Conservation (phyloP, 2,797 vertebrate genomes). For the Mallotus villosus region DNA sequence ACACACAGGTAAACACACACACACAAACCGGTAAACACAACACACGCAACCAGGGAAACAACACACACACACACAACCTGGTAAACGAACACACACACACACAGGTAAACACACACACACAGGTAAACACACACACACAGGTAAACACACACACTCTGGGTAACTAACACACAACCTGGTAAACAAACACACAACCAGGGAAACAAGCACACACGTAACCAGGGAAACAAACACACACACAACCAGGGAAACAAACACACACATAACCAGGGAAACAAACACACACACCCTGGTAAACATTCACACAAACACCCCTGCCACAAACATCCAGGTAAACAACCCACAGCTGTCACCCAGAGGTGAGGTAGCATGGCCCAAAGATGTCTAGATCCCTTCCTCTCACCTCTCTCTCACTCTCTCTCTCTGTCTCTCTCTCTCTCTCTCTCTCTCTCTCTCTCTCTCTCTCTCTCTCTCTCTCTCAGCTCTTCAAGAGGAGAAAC, state of each 20-base stretch:
- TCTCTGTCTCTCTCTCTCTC: constrained; percentile 10
- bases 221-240: background rate
- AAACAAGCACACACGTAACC: background rate
- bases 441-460: too few species aligned
- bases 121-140: background rate
- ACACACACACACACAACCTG: background rate
- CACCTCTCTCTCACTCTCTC: background rate
- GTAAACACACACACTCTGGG: background rate
- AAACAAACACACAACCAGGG: constrained; percentile 73
- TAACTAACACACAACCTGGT: too few species aligned
- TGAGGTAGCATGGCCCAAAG: too few species aligned
- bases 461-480: constrained; percentile 10
- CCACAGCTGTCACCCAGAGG: too few species aligned
- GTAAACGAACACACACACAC: too few species aligned
- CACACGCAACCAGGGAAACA: too few species aligned
- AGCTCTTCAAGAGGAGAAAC: constrained; percentile 98
- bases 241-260: too few species aligned
- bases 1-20: background rate
- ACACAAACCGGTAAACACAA: background rate
- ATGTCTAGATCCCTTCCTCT: background rate
- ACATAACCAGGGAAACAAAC: too few species aligned
- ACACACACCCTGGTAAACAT: too few species aligned
- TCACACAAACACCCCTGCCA: too few species aligned
- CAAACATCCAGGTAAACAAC: too few species aligned
- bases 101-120: too few species aligned